Evolutionary conservation across 2,113 vertebrate species (phyloP), one percentile per base, ranked within the genome.

Genomic region (Gnathonemus echidnorhynchus): DNA sequence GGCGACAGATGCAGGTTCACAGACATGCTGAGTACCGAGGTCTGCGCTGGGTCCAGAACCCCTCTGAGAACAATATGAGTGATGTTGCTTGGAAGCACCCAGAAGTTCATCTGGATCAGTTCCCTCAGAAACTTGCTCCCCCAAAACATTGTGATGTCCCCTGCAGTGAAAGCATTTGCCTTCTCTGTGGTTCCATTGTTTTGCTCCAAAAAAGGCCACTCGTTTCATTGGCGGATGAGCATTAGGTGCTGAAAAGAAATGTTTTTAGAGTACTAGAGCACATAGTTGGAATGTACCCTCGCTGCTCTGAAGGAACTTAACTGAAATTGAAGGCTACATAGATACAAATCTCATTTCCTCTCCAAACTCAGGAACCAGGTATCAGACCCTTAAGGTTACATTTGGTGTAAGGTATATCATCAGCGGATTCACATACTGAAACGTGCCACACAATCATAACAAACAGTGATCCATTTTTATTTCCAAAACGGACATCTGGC

Each of bases 61-160:
- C 3, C 35, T 84, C 70, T 80, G 48, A 89, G 70, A 80, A 88
- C 27, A 88, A 85, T 85, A 53, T 35, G 49, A 87, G 31, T 15
- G 27, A 84, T n/a, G 39, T 45, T 46, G 66, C 58, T 45, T 56
- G 86, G n/a, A 52, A 70, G 74, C 88, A 87, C 92, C 84, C 89
- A 74, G 74, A 24, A 52, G 50, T 90, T 89, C 91, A 93, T 94
- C 93, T 94, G 92, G 93, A 93, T 91, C 89, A 89, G 87, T 85
- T 93, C 45, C n/a, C 85, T 92, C 15, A 89, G 48, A 77, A 87
- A 85, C 88, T 86, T n/a, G 53, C 31, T 21, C 0, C 27, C 88
- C 89, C 88, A 10, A 58, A 91, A 49, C 6, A 0, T 49, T 90
- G 4, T 6, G 27, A 56, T 45, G 66, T 49, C 62, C 62, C 46